Base-by-base conservation (phyloP, 1,140 invertebrate species). In the Mya arenaria region DNA sequence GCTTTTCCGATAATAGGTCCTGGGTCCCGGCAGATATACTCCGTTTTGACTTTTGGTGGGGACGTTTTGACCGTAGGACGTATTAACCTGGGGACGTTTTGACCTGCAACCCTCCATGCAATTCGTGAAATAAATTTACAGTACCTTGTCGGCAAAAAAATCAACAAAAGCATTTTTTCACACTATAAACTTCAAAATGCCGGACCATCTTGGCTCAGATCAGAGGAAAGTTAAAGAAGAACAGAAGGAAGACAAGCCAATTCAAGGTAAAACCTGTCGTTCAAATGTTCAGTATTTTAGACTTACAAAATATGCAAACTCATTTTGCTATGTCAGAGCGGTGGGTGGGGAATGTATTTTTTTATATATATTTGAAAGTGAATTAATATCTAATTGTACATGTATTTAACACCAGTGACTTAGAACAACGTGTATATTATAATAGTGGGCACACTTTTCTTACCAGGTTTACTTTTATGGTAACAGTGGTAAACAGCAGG, bases 131-230 rank as follows among this genome's bases (percentile, higher is more conserved):
- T n/a, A n/a, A n/a, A n/a, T n/a, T n/a, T n/a, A n/a, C n/a, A n/a
- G n/a, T n/a, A n/a, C n/a, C n/a, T n/a, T n/a, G n/a, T n/a, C n/a
- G n/a, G n/a, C n/a, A n/a, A n/a, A n/a, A n/a, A n/a, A n/a, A n/a
- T n/a, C n/a, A n/a, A n/a, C n/a, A n/a, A n/a, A n/a, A n/a, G n/a
- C n/a, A 52, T 52, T 52, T n/a, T 52, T 52, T 52, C 25, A 8
- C 19, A 52, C 48, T 3, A 52, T 52, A 52, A 79, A 39, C 28
- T 44, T n/a, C 30, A 85, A 25, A 34, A 89, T 89, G 88, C 88
- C 88, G 10, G 98, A 99, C 92, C 97, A 99, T 95, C 95, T 99
- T 90, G 98, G 98, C 94, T 96, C 97, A 93, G 98, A 99, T 95
- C 98, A 99, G 96, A 94, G 98, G 87, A 98, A 98, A 94, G 94